phyloP scores from a whole-genome alignment of 2,797 vertebrate species.

The Pipistrellus pipistrellus region DNA sequence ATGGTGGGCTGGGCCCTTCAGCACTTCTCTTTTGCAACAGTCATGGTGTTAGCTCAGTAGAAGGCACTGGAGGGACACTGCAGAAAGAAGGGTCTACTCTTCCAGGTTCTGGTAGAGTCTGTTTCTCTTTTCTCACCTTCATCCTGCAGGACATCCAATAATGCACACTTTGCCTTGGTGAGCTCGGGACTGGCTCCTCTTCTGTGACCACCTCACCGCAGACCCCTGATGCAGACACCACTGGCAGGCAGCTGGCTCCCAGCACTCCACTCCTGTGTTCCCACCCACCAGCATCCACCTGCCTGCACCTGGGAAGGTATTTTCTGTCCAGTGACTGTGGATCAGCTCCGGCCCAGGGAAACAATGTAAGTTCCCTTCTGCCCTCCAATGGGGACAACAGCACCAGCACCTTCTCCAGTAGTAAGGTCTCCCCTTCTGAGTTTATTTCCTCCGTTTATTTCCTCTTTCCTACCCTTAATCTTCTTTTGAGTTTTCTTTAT shows the following conservation, averaged over 20 bases:
- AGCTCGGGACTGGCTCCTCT: not conserved
- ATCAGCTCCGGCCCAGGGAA: not conserved
- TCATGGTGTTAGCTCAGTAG: not conserved
- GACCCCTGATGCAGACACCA: not conserved
- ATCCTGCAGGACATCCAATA: not conserved
- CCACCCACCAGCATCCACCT: not conserved
- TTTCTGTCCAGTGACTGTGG: not conserved
- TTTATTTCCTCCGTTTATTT: not conserved
- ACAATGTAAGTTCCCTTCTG: not conserved
- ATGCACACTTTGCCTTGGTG: not conserved
- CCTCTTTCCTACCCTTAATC: not conserved
- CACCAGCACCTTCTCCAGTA: not conserved
- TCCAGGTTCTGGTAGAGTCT: not conserved
- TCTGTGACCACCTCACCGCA: not conserved
- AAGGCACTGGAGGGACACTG: not conserved
- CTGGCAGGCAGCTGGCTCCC: not conserved
- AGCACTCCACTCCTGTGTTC: not conserved
- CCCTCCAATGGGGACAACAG: not conserved
- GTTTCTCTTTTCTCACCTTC: not conserved
- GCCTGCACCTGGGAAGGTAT: not conserved
- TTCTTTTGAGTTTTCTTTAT: not conserved
- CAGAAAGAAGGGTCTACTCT: not conserved
- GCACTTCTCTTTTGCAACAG: not conserved
- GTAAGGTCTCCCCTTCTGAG: not conserved
- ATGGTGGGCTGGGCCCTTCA: not conserved